Conservation (phyloP, 2,888 invertebrate genomes). For the Stenotaenia linearis region DNA sequence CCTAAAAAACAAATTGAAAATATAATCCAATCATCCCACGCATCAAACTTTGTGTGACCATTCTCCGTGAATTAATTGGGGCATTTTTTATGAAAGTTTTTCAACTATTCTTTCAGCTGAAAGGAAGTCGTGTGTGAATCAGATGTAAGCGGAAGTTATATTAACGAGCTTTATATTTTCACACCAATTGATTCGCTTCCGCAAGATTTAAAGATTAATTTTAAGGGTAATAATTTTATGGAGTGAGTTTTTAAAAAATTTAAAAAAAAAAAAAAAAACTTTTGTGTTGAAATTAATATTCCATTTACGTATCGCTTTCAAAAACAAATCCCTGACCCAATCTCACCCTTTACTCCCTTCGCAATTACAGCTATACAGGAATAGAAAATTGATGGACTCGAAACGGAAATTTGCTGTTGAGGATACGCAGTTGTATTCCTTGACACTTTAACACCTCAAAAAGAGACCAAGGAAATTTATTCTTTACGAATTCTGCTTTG, state of each 20-base stretch:
- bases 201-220: not conserved
- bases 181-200: slow-evolving; percentile 7
- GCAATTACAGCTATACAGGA: not conserved
- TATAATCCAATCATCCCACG: not conserved
- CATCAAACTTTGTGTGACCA: not conserved
- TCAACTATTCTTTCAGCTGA: not conserved
- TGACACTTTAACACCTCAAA: not conserved
- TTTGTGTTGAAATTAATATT: not conserved
- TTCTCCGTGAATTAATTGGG: not conserved
- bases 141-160: not conserved
- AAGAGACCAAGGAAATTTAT: not conserved
- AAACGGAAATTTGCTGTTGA: not conserved
- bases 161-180: not conserved
- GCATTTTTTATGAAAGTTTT: not conserved
- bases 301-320: not conserved
- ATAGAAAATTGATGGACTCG: not conserved
- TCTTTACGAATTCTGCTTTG: not conserved
- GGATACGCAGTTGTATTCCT: not conserved
- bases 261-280: not conserved
- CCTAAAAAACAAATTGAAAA: not conserved
- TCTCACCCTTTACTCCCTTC: not conserved
- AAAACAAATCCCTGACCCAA: not conserved
- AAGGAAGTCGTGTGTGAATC: not conserved
- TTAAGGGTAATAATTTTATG: too few species aligned
- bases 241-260: not conserved